These are phyloP conservation scores for Germaria angustata DNA, from an alignment of 2,888 invertebrate genomes.

Conservation along the genomic window DNA sequence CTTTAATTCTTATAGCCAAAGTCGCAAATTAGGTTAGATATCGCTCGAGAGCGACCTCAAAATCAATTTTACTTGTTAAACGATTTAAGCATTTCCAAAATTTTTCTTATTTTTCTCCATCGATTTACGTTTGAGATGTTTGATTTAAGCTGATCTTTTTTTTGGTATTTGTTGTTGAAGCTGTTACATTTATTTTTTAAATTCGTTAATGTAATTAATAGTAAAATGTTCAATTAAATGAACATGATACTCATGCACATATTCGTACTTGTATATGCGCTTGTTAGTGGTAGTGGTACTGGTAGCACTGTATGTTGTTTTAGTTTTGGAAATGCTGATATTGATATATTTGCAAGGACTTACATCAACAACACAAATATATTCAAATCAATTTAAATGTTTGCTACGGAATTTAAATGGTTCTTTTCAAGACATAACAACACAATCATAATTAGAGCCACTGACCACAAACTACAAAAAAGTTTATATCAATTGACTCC, in stretches of 20 bases:
- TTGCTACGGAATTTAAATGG: too few relatives aligned
- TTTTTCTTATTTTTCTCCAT: background rate
- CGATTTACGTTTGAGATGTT: constrained; percentile 27
- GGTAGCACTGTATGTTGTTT: too few relatives aligned
- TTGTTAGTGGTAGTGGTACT: too few relatives aligned
- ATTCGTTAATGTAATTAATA: constrained; percentile 48
- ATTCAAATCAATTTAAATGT: too few relatives aligned
- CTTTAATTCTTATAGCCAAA: background rate
- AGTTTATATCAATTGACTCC: too few relatives aligned
- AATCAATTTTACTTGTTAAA: constrained; percentile 60
- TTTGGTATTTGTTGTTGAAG: background rate
- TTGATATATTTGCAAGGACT: too few relatives aligned
- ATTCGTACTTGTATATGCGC: background rate
- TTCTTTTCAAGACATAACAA: too few relatives aligned
- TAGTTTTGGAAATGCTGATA: constrained; percentile 20
- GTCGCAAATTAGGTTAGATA: constrained; percentile 50
- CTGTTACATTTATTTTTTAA: constrained; percentile 26
- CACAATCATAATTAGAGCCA: too few relatives aligned
- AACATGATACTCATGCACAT: constrained; percentile 31
- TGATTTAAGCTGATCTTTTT: constrained; percentile 33
- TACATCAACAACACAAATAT: too few relatives aligned
- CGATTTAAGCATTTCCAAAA: constrained; percentile 4
- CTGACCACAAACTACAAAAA: too few relatives aligned
- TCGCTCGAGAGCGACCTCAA: constrained; percentile 25
- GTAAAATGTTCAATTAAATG: constrained; percentile 57